Evolutionary conservation across 2,888 invertebrate species (phyloP).

Genomic region (Yponomeuta evonymella): DNA sequence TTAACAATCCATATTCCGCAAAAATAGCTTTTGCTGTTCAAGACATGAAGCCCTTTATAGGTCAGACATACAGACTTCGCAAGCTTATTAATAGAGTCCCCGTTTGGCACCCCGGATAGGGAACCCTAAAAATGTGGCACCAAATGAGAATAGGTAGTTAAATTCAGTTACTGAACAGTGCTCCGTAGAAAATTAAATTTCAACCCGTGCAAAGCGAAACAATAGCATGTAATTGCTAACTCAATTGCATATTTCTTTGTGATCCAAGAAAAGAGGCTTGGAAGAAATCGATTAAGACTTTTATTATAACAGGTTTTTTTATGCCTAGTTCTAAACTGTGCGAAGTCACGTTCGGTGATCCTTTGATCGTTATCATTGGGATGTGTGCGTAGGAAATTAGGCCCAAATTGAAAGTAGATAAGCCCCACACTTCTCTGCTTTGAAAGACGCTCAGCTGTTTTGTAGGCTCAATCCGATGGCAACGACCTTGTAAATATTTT

Average conservation of each 20-base stretch:
- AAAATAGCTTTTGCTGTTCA: too few species aligned
- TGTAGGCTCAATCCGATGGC: neutral
- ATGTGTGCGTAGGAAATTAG: neutral
- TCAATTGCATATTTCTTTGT: slow-evolving; percentile 1
- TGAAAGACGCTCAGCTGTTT: neutral
- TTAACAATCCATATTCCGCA: too few species aligned
- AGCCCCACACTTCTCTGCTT: neutral
- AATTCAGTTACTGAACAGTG: neutral
- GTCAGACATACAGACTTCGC: too few species aligned
- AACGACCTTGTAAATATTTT: neutral
- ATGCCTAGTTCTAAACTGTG: neutral
- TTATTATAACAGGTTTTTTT: neutral
- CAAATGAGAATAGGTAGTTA: neutral
- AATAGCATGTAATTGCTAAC: slow-evolving; percentile 8
- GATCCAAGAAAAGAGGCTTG: neutral
- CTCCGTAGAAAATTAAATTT: neutral
- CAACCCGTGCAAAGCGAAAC: neutral
- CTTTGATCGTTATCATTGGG: neutral
- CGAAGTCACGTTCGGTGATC: neutral
- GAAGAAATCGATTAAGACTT: neutral
- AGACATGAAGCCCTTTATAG: too few species aligned
- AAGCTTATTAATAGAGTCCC: too few species aligned
- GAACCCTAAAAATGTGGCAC: neutral
- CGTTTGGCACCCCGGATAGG: neutral
- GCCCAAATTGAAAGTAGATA: neutral